These are phyloP conservation scores for Paguma larvata DNA, from an alignment of 2,797 vertebrate genomes.

Conservation along the genomic window DNA sequence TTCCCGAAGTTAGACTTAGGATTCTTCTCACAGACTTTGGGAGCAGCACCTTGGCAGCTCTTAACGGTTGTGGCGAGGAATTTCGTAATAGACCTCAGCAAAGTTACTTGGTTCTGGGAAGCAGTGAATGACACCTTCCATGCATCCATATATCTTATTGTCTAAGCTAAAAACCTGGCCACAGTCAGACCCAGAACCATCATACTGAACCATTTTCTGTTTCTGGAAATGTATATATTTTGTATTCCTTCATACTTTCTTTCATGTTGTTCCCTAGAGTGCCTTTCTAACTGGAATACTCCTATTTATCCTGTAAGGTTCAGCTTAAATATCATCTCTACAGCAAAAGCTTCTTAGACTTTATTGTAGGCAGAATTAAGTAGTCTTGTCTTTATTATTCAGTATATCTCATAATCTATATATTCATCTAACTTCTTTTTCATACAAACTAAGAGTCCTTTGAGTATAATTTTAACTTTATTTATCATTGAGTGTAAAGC, in stretches of 20 bases:
- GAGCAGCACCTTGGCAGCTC: neutral
- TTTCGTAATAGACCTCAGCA: neutral
- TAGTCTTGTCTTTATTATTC: slow-evolving; percentile 2
- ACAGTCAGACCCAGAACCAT: neutral
- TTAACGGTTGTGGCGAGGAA: neutral
- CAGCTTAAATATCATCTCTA: neutral
- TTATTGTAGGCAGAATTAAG: slow-evolving; percentile 22
- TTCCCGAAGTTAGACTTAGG: neutral
- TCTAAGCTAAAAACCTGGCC: neutral
- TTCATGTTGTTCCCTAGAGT: neutral
- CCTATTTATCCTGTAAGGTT: neutral
- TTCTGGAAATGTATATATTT: neutral
- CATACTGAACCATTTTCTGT: neutral
- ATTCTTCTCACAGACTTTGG: neutral
- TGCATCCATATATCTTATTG: neutral
- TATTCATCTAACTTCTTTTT: neutral
- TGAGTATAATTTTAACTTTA: neutral
- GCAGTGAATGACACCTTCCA: neutral
- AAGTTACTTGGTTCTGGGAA: neutral
- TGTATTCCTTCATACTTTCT: neutral
- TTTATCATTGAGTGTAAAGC: neutral
- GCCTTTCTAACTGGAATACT: neutral
- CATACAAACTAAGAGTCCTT: slow-evolving; percentile 10
- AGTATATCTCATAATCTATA: neutral
- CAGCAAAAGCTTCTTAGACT: neutral